Evolutionary conservation across 2,113 vertebrate genomes (phyloP), one percentile per base, ranked within the genome.

Genomic region (Mola mola): DNA sequence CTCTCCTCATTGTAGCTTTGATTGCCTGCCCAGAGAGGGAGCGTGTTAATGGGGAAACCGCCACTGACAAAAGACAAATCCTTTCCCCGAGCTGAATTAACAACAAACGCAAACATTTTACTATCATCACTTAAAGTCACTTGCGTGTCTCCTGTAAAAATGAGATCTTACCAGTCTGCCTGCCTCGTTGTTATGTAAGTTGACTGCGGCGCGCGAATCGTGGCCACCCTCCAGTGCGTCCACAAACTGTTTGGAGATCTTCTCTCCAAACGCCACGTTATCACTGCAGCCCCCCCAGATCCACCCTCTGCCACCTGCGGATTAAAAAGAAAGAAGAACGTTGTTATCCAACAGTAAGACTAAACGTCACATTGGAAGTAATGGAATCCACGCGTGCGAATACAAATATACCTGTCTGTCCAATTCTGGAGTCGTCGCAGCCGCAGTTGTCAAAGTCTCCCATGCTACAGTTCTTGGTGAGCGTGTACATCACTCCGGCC

Each of bases 281-380:
- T 99, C 96, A 3, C 96, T 97, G 89, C 97, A 99, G 41, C 96
- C 97, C 82, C 96, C 96, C 97, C 97, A 99, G 62, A 99, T 93
- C 97, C 97, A 99, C 8, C 96, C 95, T 63, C 88, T 92, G 43
- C 97, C 96, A 52, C 97, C 97, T 99, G 72, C 1, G 5, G 26
- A 66, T 57, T 20, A 2, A n/a, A n/a, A n/a, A n/a, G n/a, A n/a
- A n/a, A n/a, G 25, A 28, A 33, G 4, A 2, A 15, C 0, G 1
- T 6, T 25, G 2, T 13, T 22, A 1, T 10, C 15, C 24, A 0
- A 25, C n/a, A n/a, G n/a, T n/a, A n/a, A n/a, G n/a, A n/a, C n/a
- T n/a, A n/a, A n/a, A n/a, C n/a, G n/a, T n/a, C n/a, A n/a, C n/a
- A n/a, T n/a, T n/a, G n/a, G n/a, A n/a, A n/a, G n/a, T n/a, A n/a